Evolutionary conservation across 2,888 invertebrate genomes (phyloP).

Genomic region (Druceiella hillmani): DNA sequence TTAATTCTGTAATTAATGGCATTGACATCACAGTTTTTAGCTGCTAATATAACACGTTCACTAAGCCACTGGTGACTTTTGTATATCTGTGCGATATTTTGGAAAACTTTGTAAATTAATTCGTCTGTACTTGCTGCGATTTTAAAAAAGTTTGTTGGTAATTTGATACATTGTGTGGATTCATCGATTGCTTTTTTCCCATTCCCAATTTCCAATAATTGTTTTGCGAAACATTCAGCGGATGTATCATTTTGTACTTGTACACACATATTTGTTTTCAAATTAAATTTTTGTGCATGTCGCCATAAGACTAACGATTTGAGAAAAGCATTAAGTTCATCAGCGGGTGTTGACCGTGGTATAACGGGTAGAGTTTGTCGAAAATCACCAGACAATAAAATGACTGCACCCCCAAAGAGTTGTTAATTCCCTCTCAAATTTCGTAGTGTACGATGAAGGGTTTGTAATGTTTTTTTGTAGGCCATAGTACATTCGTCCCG

Average conservation of each 20-base stretch:
- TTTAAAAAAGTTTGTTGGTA: constrained; percentile 9
- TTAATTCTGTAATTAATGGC: not conserved
- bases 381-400: too few relatives aligned
- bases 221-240: constrained; percentile 7
- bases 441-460: too few relatives aligned
- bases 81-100: not conserved
- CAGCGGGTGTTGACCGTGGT: constrained; percentile 3
- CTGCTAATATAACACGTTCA: constrained; percentile 9
- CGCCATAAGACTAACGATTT: constrained; percentile 3
- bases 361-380: too few relatives aligned
- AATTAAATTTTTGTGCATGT: constrained; percentile 3
- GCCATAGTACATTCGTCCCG: too few relatives aligned
- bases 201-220: constrained; percentile 16
- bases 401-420: too few relatives aligned
- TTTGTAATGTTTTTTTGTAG: too few relatives aligned
- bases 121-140: not conserved
- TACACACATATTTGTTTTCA: constrained; percentile 6
- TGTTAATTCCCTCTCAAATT: too few relatives aligned
- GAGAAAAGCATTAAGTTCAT: constrained; percentile 7
- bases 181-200: constrained; percentile 16
- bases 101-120: not conserved
- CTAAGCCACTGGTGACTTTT: not conserved
- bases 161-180: constrained; percentile 19
- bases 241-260: constrained; percentile 5
- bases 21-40: not conserved